phyloP scores from a whole-genome alignment of 2,113 vertebrate species.

The Callaeas wilsoni region DNA sequence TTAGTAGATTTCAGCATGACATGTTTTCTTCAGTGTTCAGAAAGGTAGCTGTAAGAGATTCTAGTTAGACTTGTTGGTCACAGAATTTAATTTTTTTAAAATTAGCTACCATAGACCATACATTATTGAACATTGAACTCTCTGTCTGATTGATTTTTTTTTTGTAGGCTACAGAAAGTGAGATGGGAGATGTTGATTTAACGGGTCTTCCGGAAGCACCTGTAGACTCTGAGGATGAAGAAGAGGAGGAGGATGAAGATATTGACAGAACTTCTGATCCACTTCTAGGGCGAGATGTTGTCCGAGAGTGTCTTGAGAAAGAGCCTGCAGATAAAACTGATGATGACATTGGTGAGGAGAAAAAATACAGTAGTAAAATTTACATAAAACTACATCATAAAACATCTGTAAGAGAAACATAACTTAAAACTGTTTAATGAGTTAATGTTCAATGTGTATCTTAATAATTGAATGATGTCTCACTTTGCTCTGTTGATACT shows the following conservation, averaged over 20 bases:
- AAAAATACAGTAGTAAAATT: not conserved
- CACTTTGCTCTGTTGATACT: not conserved
- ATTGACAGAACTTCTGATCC: constrained; percentile 89
- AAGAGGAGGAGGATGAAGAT: constrained; percentile 96
- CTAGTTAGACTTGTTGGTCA: not conserved
- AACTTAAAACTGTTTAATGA: not conserved
- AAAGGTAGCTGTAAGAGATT: not conserved
- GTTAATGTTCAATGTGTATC: not conserved
- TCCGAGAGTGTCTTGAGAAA: constrained; percentile 96
- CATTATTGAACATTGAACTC: not conserved
- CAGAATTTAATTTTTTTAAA: not conserved
- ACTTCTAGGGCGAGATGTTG: constrained; percentile 86
- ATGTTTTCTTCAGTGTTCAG: not conserved
- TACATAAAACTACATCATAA: not conserved
- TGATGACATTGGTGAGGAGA: constrained; percentile 88
- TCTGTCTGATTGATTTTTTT: not conserved
- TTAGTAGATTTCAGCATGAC: not conserved
- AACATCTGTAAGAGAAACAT: not conserved
- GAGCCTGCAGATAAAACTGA: constrained; percentile 93
- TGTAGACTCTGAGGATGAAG: constrained; percentile 97
- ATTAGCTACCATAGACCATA: not conserved
- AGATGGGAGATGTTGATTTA: constrained; percentile 94
- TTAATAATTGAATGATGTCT: not conserved
- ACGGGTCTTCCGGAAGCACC: constrained; percentile 93
- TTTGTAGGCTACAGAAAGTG: constrained; percentile 91